These are phyloP conservation scores for Amblyornis subalaris DNA, from an alignment of 2,113 vertebrate genomes.

Conservation along the genomic window DNA sequence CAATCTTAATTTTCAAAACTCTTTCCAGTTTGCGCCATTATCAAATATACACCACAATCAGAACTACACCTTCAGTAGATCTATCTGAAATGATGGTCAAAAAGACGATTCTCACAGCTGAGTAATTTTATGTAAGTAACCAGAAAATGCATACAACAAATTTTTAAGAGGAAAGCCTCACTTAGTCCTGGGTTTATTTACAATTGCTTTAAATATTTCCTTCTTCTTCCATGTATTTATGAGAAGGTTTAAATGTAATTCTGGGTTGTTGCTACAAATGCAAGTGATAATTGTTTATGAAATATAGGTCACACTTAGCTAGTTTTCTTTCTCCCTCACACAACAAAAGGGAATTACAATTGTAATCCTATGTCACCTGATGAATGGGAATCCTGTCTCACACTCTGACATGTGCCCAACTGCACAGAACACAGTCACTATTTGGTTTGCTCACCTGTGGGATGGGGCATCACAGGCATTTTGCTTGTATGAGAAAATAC, in stretches of 20 bases:
- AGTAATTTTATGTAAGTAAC: background rate
- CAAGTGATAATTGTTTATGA: background rate
- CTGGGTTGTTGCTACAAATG: background rate
- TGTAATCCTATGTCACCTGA: background rate
- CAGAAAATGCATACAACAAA: background rate
- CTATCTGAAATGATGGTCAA: background rate
- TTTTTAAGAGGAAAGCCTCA: background rate
- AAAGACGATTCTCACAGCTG: background rate
- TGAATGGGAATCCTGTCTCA: background rate
- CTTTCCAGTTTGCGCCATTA: background rate
- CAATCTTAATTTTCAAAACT: background rate
- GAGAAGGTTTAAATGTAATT: background rate
- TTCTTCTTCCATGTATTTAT: background rate
- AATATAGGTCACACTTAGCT: background rate
- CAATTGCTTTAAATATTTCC: background rate
- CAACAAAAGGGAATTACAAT: background rate
- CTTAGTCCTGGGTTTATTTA: background rate
- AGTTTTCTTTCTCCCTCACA: background rate
- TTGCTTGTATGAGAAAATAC: background rate
- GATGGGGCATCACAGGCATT: background rate
- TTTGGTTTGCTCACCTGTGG: rapidly evolving
- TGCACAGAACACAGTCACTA: background rate
- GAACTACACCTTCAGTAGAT: background rate
- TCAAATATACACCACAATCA: background rate
- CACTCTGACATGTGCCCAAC: background rate